Conservation (phyloP, 2,888 invertebrate genomes). For the Sylvicola cinctus region DNA sequence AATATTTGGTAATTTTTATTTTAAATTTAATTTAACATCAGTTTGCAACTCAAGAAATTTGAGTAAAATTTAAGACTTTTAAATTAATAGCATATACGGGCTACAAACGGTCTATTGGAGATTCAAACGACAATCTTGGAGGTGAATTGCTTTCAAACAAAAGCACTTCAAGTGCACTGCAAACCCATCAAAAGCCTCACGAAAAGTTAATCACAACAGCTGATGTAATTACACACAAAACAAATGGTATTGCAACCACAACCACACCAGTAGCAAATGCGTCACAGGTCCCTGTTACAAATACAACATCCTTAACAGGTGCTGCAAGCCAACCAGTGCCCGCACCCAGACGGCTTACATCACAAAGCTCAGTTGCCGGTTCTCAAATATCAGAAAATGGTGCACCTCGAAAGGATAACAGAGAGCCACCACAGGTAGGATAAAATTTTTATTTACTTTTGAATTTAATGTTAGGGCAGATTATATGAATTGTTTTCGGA, state of each 20-base stretch:
- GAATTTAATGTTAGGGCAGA: too few relatives aligned
- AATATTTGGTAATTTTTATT: too few relatives aligned
- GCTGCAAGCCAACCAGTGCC: conserved; percentile 24
- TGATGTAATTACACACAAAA: conserved; percentile 8
- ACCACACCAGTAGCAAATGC: conserved; percentile 7
- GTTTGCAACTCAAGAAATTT: not conserved
- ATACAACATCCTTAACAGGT: conserved; percentile 14
- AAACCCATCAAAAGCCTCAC: conserved; percentile 15
- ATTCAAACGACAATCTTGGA: conserved; percentile 12
- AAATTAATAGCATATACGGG: conserved; percentile 13
- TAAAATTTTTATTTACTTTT: not conserved
- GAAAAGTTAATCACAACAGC: conserved; percentile 10
- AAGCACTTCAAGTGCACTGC: conserved; percentile 11
- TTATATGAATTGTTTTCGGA: too few relatives aligned
- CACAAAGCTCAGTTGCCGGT: conserved; percentile 27
- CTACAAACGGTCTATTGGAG: conserved; percentile 36
- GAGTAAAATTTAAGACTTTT: not conserved
- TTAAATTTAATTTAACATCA: too few relatives aligned
- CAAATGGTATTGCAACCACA: conserved; percentile 8
- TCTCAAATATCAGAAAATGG: conserved; percentile 10
- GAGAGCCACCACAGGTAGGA: conserved; percentile 29
- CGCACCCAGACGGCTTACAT: conserved; percentile 24
- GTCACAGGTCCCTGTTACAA: conserved; percentile 11
- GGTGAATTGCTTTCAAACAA: conserved; percentile 14
- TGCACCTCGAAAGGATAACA: conserved; percentile 6